phyloP scores from a whole-genome alignment of 2,797 vertebrate species.

The Craterocephalus amniculus region DNA sequence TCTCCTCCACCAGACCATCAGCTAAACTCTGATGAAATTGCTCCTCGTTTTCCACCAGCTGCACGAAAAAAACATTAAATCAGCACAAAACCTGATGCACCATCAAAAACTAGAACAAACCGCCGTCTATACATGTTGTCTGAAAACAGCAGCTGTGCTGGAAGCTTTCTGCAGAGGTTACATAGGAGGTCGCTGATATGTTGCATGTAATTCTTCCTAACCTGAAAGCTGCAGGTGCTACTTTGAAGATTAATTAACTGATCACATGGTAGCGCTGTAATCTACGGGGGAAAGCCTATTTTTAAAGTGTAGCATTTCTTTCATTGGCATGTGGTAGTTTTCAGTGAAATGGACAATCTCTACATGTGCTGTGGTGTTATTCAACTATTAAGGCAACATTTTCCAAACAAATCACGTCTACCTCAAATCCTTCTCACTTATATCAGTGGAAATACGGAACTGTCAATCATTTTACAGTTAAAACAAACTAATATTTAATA shows the following conservation, averaged over 20 bases:
- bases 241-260: background rate
- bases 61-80: constrained; percentile 35
- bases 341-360: background rate
- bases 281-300: background rate
- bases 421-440: background rate
- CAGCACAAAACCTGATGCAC: background rate
- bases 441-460: background rate
- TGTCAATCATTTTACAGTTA: background rate
- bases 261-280: background rate
- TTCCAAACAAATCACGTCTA: too few relatives aligned
- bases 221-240: background rate
- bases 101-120: background rate
- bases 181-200: background rate
- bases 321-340: background rate
- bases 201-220: background rate
- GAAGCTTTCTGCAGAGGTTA: background rate
- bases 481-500: too few relatives aligned
- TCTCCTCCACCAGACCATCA: constrained; percentile 72
- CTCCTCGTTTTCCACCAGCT: constrained; percentile 83
- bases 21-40: constrained; percentile 79
- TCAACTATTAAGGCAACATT: background rate
- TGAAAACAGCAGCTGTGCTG: background rate
- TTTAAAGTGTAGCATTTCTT: background rate
- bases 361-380: background rate
- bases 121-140: background rate